Conservation (phyloP, 2,113 vertebrate species). For the Trinectes maculatus region DNA sequence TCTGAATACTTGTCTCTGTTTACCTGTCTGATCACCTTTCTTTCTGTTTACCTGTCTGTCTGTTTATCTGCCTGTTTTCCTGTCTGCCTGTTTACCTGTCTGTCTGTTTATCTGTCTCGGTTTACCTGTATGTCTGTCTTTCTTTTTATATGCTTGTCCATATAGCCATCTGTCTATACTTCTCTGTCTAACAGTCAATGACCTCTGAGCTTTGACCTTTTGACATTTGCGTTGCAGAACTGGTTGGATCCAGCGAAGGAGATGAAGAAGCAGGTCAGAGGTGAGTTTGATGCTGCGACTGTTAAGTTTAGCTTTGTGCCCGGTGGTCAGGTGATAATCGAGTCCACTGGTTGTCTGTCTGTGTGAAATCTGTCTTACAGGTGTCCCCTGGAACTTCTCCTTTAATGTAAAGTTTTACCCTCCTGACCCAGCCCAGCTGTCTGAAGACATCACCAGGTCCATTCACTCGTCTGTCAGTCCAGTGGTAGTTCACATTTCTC, state of each 20-base stretch:
- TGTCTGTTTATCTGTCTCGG: neutral
- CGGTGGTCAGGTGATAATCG: neutral
- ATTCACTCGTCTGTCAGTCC: conserved; percentile 3
- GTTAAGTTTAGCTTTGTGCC: neutral
- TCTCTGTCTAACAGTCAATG: neutral
- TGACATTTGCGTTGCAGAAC: conserved; percentile 84
- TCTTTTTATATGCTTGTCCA: neutral
- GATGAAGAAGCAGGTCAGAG: conserved; percentile 98
- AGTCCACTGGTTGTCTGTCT: neutral
- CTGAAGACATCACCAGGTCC: conserved; percentile 97
- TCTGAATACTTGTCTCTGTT: too few species aligned
- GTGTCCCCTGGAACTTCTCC: conserved; percentile 93
- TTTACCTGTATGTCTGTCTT: neutral
- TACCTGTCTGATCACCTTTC: neutral
- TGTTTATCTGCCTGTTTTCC: too few species aligned
- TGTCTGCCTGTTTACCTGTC: neutral
- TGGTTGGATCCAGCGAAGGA: conserved; percentile 97
- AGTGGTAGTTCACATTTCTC: neutral
- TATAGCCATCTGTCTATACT: too few species aligned
- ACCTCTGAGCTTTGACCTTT: conserved; percentile 13
- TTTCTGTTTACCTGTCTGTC: neutral
- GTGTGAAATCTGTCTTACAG: conserved; percentile 69
- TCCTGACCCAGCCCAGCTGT: conserved; percentile 92
- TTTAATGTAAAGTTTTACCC: conserved; percentile 99
- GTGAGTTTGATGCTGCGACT: conserved; percentile 66